Evolutionary conservation across 1,140 invertebrate species (phyloP), one percentile per base, ranked within the genome.

Genomic region (Zaprionus capensis): DNA sequence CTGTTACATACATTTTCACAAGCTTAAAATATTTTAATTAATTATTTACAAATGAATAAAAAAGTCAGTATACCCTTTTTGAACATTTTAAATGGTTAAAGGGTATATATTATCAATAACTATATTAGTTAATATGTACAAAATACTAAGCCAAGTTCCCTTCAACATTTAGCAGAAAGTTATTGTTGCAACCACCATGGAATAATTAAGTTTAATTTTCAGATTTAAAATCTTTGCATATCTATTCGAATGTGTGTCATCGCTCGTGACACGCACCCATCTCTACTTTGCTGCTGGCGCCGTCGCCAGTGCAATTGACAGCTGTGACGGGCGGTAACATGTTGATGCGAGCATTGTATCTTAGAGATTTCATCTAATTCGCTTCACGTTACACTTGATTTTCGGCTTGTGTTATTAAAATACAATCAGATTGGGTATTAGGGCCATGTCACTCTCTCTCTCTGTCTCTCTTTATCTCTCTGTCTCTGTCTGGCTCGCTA

Each of bases 351-450:
- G 67, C 55, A 59, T 75, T 75, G 67, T 72, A 66, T 64, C 59
- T 38, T 17, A 44, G 68, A 71, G 73, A 76, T 76, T 71, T 76
- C 68, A 71, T 71, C 73, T 76, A 76, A 76, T 76, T 76, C 68
- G 68, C 68, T 71, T 76, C 71, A 49, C 61, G 44, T 76, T 76
- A 71, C 73, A 76, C 73, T 76, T 76, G 67, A 76, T 76, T 76
- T 76, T 76, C 61, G 46, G 61, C 59, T 76, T 76, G 67, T 76
- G 59, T 76, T 76, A 76, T 76, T 76, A 71, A 76, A 76, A 76
- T 59, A 76, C 73, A 76, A 71, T 76, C 73, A 71, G 73, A 64
- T 76, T 71, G 61, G 44, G 44, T 65, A 71, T 76, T 71, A 71
- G 17, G 55, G 73, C n/a, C 73, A 71, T 76, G 68, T 71, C 59